These are phyloP conservation scores for Zaprionus bogoriensis DNA, from an alignment of 2,888 invertebrate genomes.

Conservation along the genomic window DNA sequence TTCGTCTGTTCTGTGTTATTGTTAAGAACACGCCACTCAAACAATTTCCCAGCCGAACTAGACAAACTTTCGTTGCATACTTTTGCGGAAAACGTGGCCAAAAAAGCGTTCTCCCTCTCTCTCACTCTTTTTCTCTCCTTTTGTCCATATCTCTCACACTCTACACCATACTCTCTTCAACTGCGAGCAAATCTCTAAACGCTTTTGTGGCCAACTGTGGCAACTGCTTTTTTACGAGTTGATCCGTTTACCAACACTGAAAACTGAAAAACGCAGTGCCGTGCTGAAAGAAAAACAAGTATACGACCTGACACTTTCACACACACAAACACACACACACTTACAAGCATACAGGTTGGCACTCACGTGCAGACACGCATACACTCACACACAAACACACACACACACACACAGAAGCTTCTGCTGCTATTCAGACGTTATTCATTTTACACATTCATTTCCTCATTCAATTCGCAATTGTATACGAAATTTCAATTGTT, in stretches of 20 bases:
- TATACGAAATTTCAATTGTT: conserved; percentile 78
- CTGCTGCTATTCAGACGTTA: conserved; percentile 69
- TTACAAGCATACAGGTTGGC: too few relatives aligned
- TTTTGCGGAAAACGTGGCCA: conserved; percentile 20
- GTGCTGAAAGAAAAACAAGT: conserved; percentile 46
- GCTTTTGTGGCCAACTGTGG: conserved; percentile 36
- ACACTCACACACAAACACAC: conserved; percentile 4
- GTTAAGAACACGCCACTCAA: neutral
- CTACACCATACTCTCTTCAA: too few relatives aligned
- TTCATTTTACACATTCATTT: conserved; percentile 79
- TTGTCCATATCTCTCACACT: conserved; percentile 3
- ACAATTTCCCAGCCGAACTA: conserved; percentile 11
- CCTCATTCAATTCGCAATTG: conserved; percentile 79
- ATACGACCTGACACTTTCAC: conserved; percentile 71
- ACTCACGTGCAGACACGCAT: conserved; percentile 5
- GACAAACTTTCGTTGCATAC: conserved; percentile 46
- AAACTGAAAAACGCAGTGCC: conserved; percentile 19
- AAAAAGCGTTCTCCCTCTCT: neutral
- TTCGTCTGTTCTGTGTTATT: conserved; percentile 1
- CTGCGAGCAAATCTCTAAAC: conserved; percentile 47
- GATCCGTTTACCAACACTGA: conserved; percentile 61
- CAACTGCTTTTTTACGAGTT: conserved; percentile 66
- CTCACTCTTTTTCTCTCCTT: neutral
- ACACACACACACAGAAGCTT: conserved; percentile 2
- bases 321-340: conserved; percentile 26